These are phyloP conservation scores for Holotrichia oblita DNA, from an alignment of 1,140 invertebrate species.

Conservation along the genomic window DNA sequence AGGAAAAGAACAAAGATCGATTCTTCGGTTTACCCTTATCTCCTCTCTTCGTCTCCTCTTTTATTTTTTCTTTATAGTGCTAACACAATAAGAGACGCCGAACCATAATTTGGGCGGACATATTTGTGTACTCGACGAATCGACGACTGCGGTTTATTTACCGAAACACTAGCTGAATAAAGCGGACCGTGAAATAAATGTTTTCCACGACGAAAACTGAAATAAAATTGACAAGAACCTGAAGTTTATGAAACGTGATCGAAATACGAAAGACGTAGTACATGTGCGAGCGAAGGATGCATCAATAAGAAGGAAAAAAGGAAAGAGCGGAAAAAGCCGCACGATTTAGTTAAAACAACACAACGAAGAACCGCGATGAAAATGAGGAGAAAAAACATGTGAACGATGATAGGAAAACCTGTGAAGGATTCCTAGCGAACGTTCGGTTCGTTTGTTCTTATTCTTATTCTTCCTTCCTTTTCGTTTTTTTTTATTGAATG, in stretches of 20 bases:
- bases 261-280: constrained; percentile 9
- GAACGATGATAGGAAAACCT: neutral
- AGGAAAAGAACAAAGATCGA: neutral
- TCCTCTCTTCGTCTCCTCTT: neutral
- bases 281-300: neutral
- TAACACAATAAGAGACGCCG: constrained; percentile 26
- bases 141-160: constrained; percentile 32
- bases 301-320: neutral
- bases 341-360: constrained; percentile 32
- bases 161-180: constrained; percentile 36
- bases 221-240: constrained; percentile 37
- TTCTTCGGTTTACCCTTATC: neutral
- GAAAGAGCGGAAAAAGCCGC: neutral
- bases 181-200: constrained; percentile 25
- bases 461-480: too few species aligned
- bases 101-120: constrained; percentile 31
- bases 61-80: constrained; percentile 23
- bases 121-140: constrained; percentile 32
- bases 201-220: constrained; percentile 31
- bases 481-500: too few species aligned
- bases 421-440: neutral
- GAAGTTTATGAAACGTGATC: constrained; percentile 34
- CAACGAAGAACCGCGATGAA: neutral
- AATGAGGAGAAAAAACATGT: constrained; percentile 30
- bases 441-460: too few species aligned